Evolutionary conservation across 2,113 vertebrate species (phyloP).

Genomic region (Xerus inauris): DNA sequence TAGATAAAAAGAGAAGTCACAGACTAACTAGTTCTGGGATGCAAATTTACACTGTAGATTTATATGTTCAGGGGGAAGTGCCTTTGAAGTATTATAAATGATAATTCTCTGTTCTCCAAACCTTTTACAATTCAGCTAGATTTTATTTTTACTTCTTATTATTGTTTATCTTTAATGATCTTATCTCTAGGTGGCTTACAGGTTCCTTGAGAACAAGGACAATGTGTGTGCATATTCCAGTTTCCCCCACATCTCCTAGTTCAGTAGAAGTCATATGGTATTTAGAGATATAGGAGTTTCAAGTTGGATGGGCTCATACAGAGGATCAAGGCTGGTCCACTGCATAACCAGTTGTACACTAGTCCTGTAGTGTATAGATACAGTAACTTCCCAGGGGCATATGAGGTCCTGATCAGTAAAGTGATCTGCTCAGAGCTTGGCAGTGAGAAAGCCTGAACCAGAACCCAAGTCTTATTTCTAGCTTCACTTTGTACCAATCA

Average conservation of each 20-base stretch:
- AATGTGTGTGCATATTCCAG: background rate
- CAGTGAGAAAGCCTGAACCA: background rate
- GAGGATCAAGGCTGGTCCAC: background rate
- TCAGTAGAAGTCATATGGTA: background rate
- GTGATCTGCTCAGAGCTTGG: background rate
- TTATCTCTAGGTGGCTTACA: background rate
- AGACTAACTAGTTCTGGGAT: slow-evolving; percentile 15
- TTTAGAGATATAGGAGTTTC: background rate
- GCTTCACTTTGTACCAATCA: background rate
- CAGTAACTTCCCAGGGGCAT: background rate
- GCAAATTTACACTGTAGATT: background rate
- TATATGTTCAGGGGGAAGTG: background rate
- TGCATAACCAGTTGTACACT: background rate
- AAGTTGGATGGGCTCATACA: background rate
- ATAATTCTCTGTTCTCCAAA: slow-evolving; percentile 12
- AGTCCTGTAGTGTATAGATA: no score
- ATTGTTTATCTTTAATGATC: slow-evolving; percentile 11
- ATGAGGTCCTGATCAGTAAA: background rate
- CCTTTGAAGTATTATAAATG: background rate
- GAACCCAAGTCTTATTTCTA: background rate
- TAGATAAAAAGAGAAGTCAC: slow-evolving; percentile 52
- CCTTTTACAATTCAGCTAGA: background rate
- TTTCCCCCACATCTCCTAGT: background rate
- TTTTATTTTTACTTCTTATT: slow-evolving; percentile 42
- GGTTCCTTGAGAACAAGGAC: background rate